phyloP scores from a whole-genome alignment of 2,888 invertebrate genomes.

The Pantelozetes paolii region DNA sequence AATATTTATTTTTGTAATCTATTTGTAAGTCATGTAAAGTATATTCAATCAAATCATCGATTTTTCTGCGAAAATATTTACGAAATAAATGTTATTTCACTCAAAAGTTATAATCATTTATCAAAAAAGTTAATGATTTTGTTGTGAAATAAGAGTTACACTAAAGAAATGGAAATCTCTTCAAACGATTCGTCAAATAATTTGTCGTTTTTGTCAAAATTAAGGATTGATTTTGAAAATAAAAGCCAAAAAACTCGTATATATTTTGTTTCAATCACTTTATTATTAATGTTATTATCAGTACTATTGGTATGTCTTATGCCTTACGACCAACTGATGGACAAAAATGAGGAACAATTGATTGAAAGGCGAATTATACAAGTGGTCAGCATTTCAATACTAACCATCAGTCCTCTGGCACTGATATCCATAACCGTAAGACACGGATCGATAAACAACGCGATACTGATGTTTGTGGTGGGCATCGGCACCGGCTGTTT shows the following conservation, averaged over 20 bases:
- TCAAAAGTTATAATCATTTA: no score
- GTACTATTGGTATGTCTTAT: constrained; percentile 8
- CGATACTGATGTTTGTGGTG: background rate
- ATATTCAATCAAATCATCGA: no score
- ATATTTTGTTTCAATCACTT: background rate
- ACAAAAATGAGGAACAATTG: background rate
- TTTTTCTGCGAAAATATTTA: no score
- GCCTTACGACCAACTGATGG: background rate
- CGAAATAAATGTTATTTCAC: no score
- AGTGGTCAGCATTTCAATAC: background rate
- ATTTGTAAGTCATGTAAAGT: no score
- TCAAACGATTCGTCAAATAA: background rate
- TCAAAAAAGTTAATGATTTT: no score
- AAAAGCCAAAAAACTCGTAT: background rate
- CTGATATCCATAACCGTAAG: background rate
- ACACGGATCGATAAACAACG: background rate
- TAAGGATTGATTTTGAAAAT: background rate
- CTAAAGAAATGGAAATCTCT: background rate
- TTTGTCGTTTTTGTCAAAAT: background rate
- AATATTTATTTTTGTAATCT: no score
- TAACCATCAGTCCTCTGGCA: background rate
- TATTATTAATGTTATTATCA: background rate
- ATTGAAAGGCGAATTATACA: background rate
- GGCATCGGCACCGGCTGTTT: constrained; percentile 10
- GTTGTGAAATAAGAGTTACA: background rate